Evolutionary conservation across 2,113 vertebrate species (phyloP).

Genomic region (Calidris pygmaea): DNA sequence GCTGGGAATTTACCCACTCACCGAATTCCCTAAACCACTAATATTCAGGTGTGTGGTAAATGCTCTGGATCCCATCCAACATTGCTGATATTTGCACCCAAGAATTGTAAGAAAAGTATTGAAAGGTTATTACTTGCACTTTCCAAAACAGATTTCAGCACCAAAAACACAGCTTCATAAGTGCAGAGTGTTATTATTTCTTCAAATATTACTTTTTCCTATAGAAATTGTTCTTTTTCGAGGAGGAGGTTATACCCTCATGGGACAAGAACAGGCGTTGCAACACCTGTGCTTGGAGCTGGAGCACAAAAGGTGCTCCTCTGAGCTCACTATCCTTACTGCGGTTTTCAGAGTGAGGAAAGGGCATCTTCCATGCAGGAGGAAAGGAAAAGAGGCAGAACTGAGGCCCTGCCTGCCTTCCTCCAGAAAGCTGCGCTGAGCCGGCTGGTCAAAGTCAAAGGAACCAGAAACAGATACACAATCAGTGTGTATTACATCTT

Average conservation of each 20-base stretch:
- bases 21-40: neutral
- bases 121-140: neutral
- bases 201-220: neutral
- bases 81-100: neutral
- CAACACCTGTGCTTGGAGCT: neutral
- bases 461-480: constrained; percentile 1
- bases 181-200: neutral
- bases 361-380: rapidly evolving
- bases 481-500: neutral
- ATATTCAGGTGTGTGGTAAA: neutral
- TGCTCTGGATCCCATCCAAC: neutral
- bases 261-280: neutral
- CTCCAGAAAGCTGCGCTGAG: neutral
- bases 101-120: neutral
- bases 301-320: neutral
- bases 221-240: neutral
- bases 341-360: neutral
- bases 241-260: neutral
- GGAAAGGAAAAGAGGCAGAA: neutral
- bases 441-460: neutral
- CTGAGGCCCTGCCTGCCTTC: neutral
- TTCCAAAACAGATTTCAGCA: neutral
- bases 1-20: neutral
- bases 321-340: neutral
- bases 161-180: neutral